Evolutionary conservation across 64 coral and sea anemone species (phyloP).

Genomic region (Anthopleura sola): DNA sequence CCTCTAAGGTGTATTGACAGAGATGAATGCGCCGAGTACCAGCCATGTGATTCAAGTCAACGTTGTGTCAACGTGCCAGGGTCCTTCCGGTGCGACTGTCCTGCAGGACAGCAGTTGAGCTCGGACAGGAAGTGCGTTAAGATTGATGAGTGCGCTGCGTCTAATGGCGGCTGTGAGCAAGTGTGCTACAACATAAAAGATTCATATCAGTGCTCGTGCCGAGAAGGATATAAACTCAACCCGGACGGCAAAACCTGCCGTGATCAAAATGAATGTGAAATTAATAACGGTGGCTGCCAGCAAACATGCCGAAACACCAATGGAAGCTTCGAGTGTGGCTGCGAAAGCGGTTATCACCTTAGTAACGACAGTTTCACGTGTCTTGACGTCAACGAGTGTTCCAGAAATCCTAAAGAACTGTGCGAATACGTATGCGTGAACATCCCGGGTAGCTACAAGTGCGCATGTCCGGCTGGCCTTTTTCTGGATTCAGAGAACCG

Average conservation of each 20-base stretch:
- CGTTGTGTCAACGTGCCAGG: constrained; percentile 61
- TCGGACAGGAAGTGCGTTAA: constrained; percentile 19
- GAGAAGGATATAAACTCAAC: constrained; percentile 32
- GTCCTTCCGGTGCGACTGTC: constrained; percentile 52
- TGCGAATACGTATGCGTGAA: constrained; percentile 65
- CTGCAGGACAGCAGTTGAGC: constrained; percentile 12
- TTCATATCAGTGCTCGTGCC: constrained; percentile 51
- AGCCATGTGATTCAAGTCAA: constrained; percentile 8
- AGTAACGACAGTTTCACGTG: constrained; percentile 26
- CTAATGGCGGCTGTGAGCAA: constrained; percentile 54
- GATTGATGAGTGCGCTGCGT: constrained; percentile 45
- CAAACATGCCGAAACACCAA: constrained; percentile 40
- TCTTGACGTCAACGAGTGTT: constrained; percentile 67
- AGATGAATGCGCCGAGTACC: constrained; percentile 55
- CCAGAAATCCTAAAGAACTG: constrained; percentile 9
- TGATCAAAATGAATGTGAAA: constrained; percentile 55
- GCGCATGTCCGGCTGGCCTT: constrained; percentile 33
- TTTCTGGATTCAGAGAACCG: constrained; percentile 31
- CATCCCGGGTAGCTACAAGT: constrained; percentile 43
- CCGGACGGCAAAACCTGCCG: constrained; percentile 42
- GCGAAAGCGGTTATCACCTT: constrained; percentile 40
- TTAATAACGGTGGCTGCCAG: constrained; percentile 53
- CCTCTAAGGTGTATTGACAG: constrained; percentile 35
- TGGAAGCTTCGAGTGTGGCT: constrained; percentile 50
- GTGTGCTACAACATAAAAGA: constrained; percentile 56